phyloP scores from a whole-genome alignment of 2,113 vertebrate species.

The Cranoglanis bouderius region DNA sequence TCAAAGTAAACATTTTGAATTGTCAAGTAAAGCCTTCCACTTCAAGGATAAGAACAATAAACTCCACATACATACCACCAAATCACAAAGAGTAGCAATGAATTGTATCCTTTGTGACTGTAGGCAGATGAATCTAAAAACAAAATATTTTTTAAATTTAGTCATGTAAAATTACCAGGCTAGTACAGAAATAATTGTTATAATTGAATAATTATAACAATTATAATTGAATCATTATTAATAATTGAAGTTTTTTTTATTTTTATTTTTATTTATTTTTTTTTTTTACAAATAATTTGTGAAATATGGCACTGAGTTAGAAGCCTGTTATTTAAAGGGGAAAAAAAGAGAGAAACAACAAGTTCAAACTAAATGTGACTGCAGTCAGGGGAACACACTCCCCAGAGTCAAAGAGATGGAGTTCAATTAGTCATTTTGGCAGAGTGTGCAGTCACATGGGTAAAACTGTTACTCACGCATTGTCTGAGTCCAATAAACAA shows the following conservation, averaged over 20 bases:
- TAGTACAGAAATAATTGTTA: slow-evolving; percentile 23
- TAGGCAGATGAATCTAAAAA: background rate
- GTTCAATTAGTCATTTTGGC: slow-evolving; percentile 64
- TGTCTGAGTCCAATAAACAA: slow-evolving; percentile 71
- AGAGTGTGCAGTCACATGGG: slow-evolving; percentile 75
- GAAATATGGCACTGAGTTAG: slow-evolving; percentile 44
- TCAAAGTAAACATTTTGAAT: slow-evolving; percentile 55
- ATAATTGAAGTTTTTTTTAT: background rate
- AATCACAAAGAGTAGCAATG: slow-evolving; percentile 49
- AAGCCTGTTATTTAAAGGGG: slow-evolving; percentile 27
- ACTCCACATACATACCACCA: slow-evolving; percentile 36
- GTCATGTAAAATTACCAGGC: slow-evolving; percentile 47
- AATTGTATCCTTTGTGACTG: slow-evolving; percentile 33
- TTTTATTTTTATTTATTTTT: background rate
- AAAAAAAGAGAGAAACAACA: background rate
- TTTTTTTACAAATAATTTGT: slow-evolving; percentile 45
- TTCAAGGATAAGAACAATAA: slow-evolving; percentile 49
- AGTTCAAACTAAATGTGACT: slow-evolving; percentile 60
- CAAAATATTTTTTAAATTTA: background rate
- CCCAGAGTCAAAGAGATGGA: slow-evolving; percentile 57
- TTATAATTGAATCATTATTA: no score
- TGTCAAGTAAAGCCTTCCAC: slow-evolving; percentile 54
- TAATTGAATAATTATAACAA: no score
- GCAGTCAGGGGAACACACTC: slow-evolving; percentile 59
- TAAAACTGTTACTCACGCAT: slow-evolving; percentile 67